A percentile compares a stretch with the other conserved stretches of the same genome.
These are phyloP conservation scores for Cremastobaeus sp. DNA, from an alignment of 2,888 invertebrate species.

Conservation along the genomic window DNA sequence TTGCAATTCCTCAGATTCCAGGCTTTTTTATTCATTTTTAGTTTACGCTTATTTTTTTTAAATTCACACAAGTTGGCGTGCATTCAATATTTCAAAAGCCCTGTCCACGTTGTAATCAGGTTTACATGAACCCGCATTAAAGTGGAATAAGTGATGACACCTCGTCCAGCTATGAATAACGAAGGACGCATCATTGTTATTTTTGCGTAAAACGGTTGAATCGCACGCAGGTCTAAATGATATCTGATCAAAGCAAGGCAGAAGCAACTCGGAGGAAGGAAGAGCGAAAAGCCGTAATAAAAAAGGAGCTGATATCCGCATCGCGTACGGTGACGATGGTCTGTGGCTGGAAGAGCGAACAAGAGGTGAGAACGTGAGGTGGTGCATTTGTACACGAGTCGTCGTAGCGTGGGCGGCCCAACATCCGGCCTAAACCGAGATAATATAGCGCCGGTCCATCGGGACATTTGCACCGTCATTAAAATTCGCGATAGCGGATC, in stretches of 20 bases:
- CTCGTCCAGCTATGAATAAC: slow-evolving; percentile 32
- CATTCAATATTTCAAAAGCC: too few species aligned
- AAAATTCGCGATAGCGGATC: slow-evolving; percentile 79
- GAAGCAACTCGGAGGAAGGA: slow-evolving; percentile 31
- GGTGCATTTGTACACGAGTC: slow-evolving; percentile 51
- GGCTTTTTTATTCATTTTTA: too few species aligned
- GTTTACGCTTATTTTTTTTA: too few species aligned
- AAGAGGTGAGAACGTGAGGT: slow-evolving; percentile 52
- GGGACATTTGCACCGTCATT: slow-evolving; percentile 78
- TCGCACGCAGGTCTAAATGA: slow-evolving; percentile 38
- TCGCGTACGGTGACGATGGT: slow-evolving; percentile 28
- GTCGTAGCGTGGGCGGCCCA: slow-evolving; percentile 76
- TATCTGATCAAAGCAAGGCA: slow-evolving; percentile 49
- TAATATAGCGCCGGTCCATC: slow-evolving; percentile 76
- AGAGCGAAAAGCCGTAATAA: slow-evolving; percentile 42
- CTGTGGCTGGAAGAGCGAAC: slow-evolving; percentile 42
- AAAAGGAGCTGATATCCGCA: slow-evolving; percentile 60
- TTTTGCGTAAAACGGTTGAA: slow-evolving; percentile 35
- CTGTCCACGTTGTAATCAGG: too few species aligned
- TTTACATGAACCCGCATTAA: too few species aligned
- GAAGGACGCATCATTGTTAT: slow-evolving; percentile 35
- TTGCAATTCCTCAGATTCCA: too few species aligned
- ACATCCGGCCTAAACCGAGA: slow-evolving; percentile 77
- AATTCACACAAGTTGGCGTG: too few species aligned
- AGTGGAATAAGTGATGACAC: too few species aligned